These are phyloP conservation scores for Antennarius maculatus DNA, from an alignment of 2,797 vertebrate species.

Conservation along the genomic window DNA sequence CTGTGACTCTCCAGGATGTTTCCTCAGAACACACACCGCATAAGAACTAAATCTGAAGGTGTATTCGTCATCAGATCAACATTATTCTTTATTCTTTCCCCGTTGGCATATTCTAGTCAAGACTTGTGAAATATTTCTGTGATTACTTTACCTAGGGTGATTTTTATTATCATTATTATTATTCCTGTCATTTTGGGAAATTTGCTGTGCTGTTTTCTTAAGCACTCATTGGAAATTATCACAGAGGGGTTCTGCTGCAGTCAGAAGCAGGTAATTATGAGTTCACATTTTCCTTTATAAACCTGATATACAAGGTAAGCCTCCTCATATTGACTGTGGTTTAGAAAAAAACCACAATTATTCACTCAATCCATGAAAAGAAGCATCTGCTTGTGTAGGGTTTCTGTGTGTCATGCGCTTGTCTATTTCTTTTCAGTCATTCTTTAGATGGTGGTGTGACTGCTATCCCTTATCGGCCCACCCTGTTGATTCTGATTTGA, in stretches of 20 bases:
- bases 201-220: background rate
- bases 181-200: slow-evolving; percentile 19
- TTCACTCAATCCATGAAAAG: too few relatives aligned
- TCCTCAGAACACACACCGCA: background rate
- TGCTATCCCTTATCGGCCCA: slow-evolving; percentile 53
- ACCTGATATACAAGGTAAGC: too few relatives aligned
- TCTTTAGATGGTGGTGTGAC: slow-evolving; percentile 52
- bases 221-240: slow-evolving; percentile 30
- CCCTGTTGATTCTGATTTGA: slow-evolving; percentile 73
- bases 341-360: too few relatives aligned
- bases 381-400: slow-evolving; percentile 1
- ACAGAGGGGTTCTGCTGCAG: slow-evolving; percentile 41
- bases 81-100: slow-evolving; percentile 15
- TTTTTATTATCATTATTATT: slow-evolving; percentile 1
- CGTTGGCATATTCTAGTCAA: slow-evolving; percentile 13
- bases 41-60: slow-evolving; percentile 11
- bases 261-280: slow-evolving; percentile 9
- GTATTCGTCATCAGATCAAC: slow-evolving; percentile 8
- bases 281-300: too few relatives aligned
- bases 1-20: too few relatives aligned
- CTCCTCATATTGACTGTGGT: too few relatives aligned
- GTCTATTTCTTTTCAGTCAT: slow-evolving; percentile 18
- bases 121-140: slow-evolving; percentile 13
- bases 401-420: slow-evolving; percentile 11
- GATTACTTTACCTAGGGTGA: slow-evolving; percentile 37